Evolutionary conservation across 2,888 invertebrate species (phyloP).

Genomic region (Patella ulyssiponensis): DNA sequence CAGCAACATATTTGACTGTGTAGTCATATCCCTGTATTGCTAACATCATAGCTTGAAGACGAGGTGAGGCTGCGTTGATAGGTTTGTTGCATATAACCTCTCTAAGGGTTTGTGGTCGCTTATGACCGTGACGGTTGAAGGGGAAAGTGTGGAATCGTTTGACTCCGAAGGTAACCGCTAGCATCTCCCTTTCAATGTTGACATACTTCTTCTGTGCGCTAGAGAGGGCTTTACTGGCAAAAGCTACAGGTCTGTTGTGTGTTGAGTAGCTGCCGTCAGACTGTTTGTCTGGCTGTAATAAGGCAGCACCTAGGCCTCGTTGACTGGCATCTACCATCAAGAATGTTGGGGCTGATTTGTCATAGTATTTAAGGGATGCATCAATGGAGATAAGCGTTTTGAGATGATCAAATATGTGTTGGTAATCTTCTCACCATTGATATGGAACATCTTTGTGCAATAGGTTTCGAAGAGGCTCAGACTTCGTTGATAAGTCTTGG

Average conservation of each 20-base stretch:
- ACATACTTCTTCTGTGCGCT: background rate
- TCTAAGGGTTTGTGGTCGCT: background rate
- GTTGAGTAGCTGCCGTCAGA: background rate
- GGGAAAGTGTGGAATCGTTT: background rate
- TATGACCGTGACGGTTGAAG: background rate
- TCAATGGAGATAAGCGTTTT: background rate
- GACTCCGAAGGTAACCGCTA: background rate
- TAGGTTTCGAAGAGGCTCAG: background rate
- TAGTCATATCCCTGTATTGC: background rate
- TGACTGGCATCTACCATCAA: background rate
- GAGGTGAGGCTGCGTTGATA: background rate
- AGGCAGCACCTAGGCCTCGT: background rate
- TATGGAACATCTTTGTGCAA: background rate
- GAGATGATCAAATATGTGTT: background rate
- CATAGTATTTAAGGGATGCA: background rate
- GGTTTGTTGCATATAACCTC: background rate
- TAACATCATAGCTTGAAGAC: background rate
- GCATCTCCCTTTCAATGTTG: background rate
- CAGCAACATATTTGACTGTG: slow-evolving; percentile 6
- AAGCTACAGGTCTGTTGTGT: background rate
- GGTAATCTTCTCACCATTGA: background rate
- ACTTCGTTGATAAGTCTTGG: background rate
- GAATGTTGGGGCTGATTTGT: background rate
- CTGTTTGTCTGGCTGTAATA: background rate
- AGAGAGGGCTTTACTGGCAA: background rate